These are phyloP conservation scores for Bombus breviceps DNA, from an alignment of 1,140 invertebrate genomes.

Conservation along the genomic window DNA sequence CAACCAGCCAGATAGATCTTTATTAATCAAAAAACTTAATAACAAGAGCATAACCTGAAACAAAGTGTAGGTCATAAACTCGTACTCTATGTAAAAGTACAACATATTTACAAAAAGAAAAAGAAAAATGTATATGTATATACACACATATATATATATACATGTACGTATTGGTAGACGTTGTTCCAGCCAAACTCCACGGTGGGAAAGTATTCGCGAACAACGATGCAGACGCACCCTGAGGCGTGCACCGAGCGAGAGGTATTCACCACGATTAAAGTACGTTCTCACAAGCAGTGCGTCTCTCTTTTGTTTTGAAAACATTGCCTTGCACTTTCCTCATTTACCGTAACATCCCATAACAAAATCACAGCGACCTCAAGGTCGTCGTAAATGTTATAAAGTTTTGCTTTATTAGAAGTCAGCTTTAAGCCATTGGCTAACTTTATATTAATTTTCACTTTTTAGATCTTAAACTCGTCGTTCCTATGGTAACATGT, in stretches of 20 bases:
- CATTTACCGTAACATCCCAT: not conserved
- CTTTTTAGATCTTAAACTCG: not conserved
- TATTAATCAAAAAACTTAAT: not conserved
- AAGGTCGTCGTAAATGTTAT: not conserved
- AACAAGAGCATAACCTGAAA: not conserved
- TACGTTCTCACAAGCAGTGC: conserved; percentile 38
- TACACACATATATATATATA: not conserved
- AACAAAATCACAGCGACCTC: not conserved
- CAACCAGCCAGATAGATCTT: not conserved
- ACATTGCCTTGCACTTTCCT: not conserved
- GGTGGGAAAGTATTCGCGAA: conserved; percentile 52
- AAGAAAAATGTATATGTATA: too few relatives aligned
- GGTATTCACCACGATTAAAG: conserved; percentile 40
- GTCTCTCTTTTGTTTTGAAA: conserved; percentile 40
- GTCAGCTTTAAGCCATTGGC: too few relatives aligned
- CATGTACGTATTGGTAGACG: not conserved
- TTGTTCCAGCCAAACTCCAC: conserved; percentile 18
- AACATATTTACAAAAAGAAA: conserved; percentile 4
- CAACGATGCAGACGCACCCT: conserved; percentile 32
- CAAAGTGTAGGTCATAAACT: not conserved
- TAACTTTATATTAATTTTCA: not conserved
- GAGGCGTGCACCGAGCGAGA: conserved; percentile 33
- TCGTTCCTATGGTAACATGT: not conserved
- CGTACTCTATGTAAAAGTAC: not conserved
- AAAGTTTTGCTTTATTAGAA: not conserved